These are phyloP conservation scores for Oophaga pumilio DNA, from an alignment of 2,113 vertebrate species.

Conservation along the genomic window DNA sequence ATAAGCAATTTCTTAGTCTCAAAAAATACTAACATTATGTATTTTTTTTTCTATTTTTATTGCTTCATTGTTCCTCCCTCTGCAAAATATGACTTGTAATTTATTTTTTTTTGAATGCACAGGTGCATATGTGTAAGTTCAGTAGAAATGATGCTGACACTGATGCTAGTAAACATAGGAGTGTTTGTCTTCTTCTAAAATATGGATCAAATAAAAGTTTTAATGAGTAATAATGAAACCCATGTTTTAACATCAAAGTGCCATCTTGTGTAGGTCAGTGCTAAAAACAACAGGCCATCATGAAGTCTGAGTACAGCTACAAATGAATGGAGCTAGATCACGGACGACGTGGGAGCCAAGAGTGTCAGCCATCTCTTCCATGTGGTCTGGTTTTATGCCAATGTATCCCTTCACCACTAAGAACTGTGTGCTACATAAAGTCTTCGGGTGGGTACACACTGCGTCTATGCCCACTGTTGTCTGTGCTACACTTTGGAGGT, in stretches of 20 bases:
- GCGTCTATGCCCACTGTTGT: too few species aligned
- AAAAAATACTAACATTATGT: too few species aligned
- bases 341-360: not conserved
- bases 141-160: not conserved
- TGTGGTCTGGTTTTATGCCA: too few species aligned
- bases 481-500: too few species aligned
- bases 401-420: too few species aligned
- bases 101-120: not conserved
- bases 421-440: too few species aligned
- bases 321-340: not conserved
- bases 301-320: not conserved
- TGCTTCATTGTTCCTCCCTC: too few species aligned
- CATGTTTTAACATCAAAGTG: conserved; percentile 6
- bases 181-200: not conserved
- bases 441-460: too few species aligned
- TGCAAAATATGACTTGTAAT: not conserved
- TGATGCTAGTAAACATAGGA: conserved; percentile 15
- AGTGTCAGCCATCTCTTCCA: too few species aligned
- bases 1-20: too few species aligned
- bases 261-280: not conserved
- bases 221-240: not conserved
- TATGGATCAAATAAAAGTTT: not conserved
- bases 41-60: too few species aligned
- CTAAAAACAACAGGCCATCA: not conserved
- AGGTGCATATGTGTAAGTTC: not conserved